Base-by-base conservation (phyloP, 2,797 vertebrate species). In the Eulemur mongoz region DNA sequence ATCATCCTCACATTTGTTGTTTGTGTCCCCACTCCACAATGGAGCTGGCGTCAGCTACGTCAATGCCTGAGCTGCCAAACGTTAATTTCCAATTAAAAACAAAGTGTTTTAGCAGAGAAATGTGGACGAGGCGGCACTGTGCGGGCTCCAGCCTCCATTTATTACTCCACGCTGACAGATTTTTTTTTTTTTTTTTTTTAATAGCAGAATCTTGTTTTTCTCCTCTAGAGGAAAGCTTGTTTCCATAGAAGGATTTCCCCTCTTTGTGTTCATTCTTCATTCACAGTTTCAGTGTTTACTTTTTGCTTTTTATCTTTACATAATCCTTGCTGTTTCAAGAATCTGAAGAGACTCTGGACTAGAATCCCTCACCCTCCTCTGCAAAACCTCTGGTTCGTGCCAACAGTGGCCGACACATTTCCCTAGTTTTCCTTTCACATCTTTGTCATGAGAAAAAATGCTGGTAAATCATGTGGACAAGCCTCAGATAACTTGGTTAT, bases 241-340 rank as follows among this genome's bases (percentile, higher is more conserved):
- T 97, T 93, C 94, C 96, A 92, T 32, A 93, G 89, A 90, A 96
- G 94, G 97, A 96, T 91, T 95, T 98, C 97, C 97, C 90, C 59
- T 30, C 67, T 97, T 97, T 97, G 95, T 97, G 80, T 93, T 92
- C 69, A 43, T 81, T 85, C 65, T 95, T 93, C 59, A 80, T 86
- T 96, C 95, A 96, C 22, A 72, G 83, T 87, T 79, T 69, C 27
- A 59, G 54, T 96, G 95, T 89, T 97, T 95, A 95, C 75, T 96
- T 97, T 67, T 67, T 90, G 92, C 78, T 83, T 97, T 96, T 97
- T 80, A 76, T 97, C 93, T 85, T 89, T 63, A 38, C 38, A 61
- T 76, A 59, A 54, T 57, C 54, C 50, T 94, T 88, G 69, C 32
- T 48, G 35, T 88, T 89, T 92, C 65, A 67, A 96, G 94, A 76